Percentiles rank a stretch among this genome's conserved stretches.
Evolutionary conservation across 2,888 invertebrate species (phyloP).

Genomic region (Hipparchia sbordonii): DNA sequence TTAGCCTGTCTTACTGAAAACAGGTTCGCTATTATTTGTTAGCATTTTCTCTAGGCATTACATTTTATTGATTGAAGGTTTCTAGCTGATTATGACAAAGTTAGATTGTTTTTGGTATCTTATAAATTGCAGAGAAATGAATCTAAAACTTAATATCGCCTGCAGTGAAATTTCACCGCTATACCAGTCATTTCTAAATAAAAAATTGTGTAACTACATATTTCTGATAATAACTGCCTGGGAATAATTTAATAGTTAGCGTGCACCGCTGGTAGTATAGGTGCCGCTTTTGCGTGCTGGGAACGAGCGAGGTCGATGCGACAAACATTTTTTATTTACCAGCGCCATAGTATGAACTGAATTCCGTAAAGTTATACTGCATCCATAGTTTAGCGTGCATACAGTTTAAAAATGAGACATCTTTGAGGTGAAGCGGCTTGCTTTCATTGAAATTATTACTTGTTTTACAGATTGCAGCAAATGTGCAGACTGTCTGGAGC

Average conservation of each 20-base stretch:
- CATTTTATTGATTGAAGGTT: no score
- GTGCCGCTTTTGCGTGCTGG: slow-evolving; percentile 51
- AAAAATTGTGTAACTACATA: not conserved
- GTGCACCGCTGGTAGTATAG: slow-evolving; percentile 46
- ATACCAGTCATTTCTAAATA: not conserved
- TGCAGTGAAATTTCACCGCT: not conserved
- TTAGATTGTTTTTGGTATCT: no score
- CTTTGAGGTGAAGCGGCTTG: not conserved
- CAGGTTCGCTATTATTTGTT: no score
- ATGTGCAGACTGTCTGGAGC: not conserved
- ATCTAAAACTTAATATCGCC: not conserved
- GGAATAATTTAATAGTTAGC: slow-evolving; percentile 42
- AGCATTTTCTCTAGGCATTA: no score
- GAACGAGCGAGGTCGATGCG: slow-evolving; percentile 50
- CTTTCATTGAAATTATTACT: not conserved
- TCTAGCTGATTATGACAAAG: no score
- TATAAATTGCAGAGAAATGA: not conserved
- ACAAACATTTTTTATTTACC: slow-evolving; percentile 45
- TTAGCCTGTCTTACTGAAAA: no score
- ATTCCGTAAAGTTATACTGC: slow-evolving; percentile 35
- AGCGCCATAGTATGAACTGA: slow-evolving; percentile 30
- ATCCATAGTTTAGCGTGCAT: not conserved
- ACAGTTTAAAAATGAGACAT: not conserved
- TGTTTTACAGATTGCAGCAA: not conserved
- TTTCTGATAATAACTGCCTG: slow-evolving; percentile 18